Percentiles rank a stretch among this genome's conserved stretches.
Evolutionary conservation across 2,113 vertebrate species (phyloP).

Genomic region (Leiothrix lutea): DNA sequence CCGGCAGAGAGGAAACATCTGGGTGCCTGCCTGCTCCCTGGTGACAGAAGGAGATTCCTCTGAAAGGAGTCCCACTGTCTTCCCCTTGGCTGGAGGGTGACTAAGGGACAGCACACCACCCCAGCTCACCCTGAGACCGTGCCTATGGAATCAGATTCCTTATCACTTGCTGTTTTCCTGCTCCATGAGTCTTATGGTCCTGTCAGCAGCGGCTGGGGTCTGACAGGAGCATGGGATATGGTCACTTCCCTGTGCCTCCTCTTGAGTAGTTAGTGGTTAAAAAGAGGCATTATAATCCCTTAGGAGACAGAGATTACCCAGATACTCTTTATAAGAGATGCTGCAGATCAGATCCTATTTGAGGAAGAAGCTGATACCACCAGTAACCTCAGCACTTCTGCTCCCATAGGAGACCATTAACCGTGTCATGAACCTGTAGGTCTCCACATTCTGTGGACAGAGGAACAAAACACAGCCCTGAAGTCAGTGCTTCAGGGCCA

Average conservation of each 20-base stretch:
- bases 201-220: neutral
- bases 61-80: neutral
- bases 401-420: neutral
- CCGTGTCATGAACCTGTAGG: neutral
- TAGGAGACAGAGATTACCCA: neutral
- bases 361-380: neutral
- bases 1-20: neutral
- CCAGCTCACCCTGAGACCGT: neutral
- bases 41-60: neutral
- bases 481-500: neutral
- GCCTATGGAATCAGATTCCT: neutral
- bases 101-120: neutral
- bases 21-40: fast-evolving
- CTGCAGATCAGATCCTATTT: neutral
- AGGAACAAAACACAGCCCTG: neutral
- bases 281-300: neutral
- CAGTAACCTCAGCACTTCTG: neutral
- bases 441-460: neutral
- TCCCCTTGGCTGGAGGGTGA: neutral
- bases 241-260: neutral
- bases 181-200: fast-evolving
- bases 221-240: neutral
- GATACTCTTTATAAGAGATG: neutral
- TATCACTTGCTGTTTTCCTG: neutral
- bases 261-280: neutral